A percentile compares a stretch with the other conserved stretches of the same genome.
phyloP scores from a whole-genome alignment of 2,797 vertebrate species.

The Poecilia gillii region DNA sequence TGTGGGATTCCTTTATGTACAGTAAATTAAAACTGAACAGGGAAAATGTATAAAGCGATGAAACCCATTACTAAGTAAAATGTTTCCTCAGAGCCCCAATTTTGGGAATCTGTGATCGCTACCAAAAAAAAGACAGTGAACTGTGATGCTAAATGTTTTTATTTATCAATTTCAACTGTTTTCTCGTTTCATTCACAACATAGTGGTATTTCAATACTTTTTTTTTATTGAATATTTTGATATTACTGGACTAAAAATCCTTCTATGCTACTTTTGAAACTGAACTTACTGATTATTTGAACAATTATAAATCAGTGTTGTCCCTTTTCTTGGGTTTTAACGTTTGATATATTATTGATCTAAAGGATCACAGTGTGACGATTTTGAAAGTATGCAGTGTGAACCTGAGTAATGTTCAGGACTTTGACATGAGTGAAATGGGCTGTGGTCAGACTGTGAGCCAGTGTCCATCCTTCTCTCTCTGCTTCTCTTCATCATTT shows the following conservation, averaged over 20 bases:
- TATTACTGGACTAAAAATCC: neutral
- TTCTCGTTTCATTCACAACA: neutral
- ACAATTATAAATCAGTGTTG: neutral
- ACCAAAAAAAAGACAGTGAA: neutral
- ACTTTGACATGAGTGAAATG: constrained; percentile 61
- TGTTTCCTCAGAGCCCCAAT: neutral
- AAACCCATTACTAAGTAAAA: neutral
- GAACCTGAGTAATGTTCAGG: constrained; percentile 57
- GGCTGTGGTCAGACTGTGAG: constrained; percentile 39
- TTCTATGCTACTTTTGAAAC: neutral
- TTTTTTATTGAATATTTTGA: neutral
- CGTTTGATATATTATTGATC: neutral
- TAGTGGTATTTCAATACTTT: neutral
- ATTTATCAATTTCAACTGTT: neutral
- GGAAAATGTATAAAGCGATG: neutral
- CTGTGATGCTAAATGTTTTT: neutral
- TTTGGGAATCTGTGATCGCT: neutral
- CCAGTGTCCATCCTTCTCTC: constrained; percentile 48
- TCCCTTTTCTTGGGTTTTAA: neutral
- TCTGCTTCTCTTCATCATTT: constrained; percentile 55
- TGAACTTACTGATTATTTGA: neutral
- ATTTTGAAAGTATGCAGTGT: constrained; percentile 12
- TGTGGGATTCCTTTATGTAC: neutral
- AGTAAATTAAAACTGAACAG: neutral
- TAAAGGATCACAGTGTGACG: neutral